Conservation (phyloP, 2,888 invertebrate species). For the Quadroppia sp. region DNA sequence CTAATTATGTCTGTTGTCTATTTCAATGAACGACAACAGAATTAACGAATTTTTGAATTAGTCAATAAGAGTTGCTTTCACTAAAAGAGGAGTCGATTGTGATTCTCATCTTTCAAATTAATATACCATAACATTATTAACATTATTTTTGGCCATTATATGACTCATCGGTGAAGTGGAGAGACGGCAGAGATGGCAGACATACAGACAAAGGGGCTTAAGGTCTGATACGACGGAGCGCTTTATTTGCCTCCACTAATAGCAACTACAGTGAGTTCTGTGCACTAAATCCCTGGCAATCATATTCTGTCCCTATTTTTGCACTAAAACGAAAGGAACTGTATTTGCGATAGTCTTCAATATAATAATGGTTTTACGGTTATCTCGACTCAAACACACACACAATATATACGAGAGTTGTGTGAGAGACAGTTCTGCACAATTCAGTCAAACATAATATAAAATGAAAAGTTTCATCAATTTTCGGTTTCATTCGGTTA, state of each 20-base stretch:
- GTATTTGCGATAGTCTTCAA: slow-evolving; percentile 1
- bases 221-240: background rate
- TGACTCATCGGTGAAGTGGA: slow-evolving; percentile 11
- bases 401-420: background rate
- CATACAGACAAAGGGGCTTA: background rate
- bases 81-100: no score
- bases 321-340: background rate
- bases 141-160: slow-evolving; percentile 4
- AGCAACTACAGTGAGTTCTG: background rate
- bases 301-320: slow-evolving; percentile 19
- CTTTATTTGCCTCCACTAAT: background rate
- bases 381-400: slow-evolving; percentile 34
- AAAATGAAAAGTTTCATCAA: background rate
- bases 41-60: no score
- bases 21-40: no score
- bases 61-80: no score
- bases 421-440: background rate
- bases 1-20: no score
- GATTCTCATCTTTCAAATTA: slow-evolving; percentile 8
- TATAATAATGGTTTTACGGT: slow-evolving; percentile 35
- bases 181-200: background rate
- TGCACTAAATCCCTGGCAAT: slow-evolving; percentile 26
- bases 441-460: background rate
- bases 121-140: slow-evolving; percentile 24
- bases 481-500: background rate